Conservation (phyloP, 2,888 invertebrate genomes). For the Strigamia transsilvanica region DNA sequence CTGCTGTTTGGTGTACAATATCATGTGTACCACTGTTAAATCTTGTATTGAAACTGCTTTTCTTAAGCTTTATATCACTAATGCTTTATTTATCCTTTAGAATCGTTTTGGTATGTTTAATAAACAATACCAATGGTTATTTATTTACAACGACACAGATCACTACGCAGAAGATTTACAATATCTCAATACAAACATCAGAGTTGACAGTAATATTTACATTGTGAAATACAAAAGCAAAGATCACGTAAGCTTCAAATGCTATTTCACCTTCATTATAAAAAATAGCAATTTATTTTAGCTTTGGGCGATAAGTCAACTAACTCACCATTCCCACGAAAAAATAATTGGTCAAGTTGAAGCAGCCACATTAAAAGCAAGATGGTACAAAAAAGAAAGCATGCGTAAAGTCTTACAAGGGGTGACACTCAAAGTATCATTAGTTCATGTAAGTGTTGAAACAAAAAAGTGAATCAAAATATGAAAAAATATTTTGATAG, state of each 20-base stretch:
- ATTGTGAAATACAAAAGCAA: not conserved
- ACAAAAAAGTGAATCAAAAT: not conserved
- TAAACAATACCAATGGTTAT: not conserved
- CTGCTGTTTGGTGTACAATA: too few relatives aligned
- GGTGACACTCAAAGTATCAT: not conserved
- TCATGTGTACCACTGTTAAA: too few relatives aligned
- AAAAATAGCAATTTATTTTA: not conserved
- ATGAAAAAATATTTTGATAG: not conserved
- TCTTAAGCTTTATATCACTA: not conserved
- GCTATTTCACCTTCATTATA: too few relatives aligned
- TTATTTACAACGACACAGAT: not conserved
- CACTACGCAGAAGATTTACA: not conserved
- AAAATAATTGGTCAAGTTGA: not conserved
- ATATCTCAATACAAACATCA: not conserved
- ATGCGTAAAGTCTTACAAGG: not conserved
- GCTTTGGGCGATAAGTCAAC: not conserved
- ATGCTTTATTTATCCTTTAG: not conserved
- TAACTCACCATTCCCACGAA: not conserved
- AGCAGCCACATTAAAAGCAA: not conserved
- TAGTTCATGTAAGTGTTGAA: not conserved
- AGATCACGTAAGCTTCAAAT: not conserved
- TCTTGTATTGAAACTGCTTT: not conserved
- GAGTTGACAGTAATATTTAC: not conserved
- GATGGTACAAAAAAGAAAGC: not conserved
- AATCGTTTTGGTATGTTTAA: not conserved